A percentile compares a stretch with the other conserved stretches of the same genome.
These are phyloP conservation scores for Acropora tenuis DNA, from an alignment of 64 coral and sea anemone genomes.

Conservation along the genomic window DNA sequence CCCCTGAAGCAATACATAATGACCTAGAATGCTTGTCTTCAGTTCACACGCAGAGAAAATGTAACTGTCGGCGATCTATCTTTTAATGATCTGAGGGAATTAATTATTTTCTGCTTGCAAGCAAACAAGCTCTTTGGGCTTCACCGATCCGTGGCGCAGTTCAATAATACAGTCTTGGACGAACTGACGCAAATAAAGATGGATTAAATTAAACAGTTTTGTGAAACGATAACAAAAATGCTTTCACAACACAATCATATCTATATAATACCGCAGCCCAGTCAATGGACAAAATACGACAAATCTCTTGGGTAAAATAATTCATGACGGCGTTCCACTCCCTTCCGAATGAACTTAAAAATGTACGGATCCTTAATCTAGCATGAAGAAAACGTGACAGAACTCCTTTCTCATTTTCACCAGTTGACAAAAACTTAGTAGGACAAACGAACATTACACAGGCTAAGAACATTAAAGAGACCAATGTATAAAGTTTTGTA, in stretches of 20 bases:
- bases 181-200: not conserved
- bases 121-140: not conserved
- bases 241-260: not conserved
- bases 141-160: not conserved
- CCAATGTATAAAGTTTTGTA: no score
- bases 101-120: not conserved
- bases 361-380: conserved; percentile 26
- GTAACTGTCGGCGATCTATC: not conserved
- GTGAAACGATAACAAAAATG: not conserved
- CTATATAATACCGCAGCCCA: not conserved
- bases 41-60: not conserved
- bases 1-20: not conserved
- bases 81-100: not conserved
- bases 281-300: conserved; percentile 5
- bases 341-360: conserved; percentile 41
- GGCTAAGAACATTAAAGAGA: no score
- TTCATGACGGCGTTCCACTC: conserved; percentile 17
- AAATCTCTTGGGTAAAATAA: not conserved
- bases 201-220: not conserved
- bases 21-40: not conserved
- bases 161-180: not conserved
- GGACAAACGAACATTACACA: no score
- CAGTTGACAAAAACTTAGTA: not conserved
- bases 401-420: not conserved
- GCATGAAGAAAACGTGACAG: conserved; percentile 19